These are phyloP conservation scores for Rynchops niger DNA, from an alignment of 2,113 vertebrate genomes.

Conservation along the genomic window DNA sequence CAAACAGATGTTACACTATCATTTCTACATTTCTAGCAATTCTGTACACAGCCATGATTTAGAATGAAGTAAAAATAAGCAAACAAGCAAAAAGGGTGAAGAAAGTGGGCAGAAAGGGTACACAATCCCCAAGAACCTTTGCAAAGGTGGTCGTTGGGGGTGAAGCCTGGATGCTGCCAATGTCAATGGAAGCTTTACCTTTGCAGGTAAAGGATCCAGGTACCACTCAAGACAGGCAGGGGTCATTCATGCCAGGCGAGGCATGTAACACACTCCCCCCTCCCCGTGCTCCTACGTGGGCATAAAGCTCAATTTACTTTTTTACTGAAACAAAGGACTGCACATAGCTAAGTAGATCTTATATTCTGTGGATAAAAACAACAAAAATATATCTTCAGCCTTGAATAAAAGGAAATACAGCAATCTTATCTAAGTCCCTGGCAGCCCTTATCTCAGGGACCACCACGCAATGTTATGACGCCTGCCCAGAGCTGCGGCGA, in stretches of 20 bases:
- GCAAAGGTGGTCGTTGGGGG: background rate
- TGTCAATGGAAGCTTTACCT: background rate
- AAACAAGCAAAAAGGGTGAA: background rate
- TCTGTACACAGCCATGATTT: background rate
- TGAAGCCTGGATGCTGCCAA: background rate
- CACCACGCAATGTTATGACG: background rate
- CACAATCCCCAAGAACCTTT: rapidly evolving
- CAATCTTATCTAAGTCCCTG: background rate
- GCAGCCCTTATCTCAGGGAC: background rate
- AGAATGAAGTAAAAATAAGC: background rate
- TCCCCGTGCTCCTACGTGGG: rapidly evolving
- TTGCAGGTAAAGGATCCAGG: background rate
- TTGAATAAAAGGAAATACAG: background rate
- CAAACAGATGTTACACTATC: background rate
- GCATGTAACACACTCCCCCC: background rate
- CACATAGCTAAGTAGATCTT: background rate
- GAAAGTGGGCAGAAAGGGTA: background rate
- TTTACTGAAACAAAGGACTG: background rate
- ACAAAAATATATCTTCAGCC: background rate
- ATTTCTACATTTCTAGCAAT: background rate
- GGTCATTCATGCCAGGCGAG: background rate
- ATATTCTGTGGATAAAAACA: background rate
- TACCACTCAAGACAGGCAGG: background rate
- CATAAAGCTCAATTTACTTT: background rate
- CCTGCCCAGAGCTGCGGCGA: background rate